phyloP scores from a whole-genome alignment of 2,113 vertebrate species.

The Hydrolagus affinis region DNA sequence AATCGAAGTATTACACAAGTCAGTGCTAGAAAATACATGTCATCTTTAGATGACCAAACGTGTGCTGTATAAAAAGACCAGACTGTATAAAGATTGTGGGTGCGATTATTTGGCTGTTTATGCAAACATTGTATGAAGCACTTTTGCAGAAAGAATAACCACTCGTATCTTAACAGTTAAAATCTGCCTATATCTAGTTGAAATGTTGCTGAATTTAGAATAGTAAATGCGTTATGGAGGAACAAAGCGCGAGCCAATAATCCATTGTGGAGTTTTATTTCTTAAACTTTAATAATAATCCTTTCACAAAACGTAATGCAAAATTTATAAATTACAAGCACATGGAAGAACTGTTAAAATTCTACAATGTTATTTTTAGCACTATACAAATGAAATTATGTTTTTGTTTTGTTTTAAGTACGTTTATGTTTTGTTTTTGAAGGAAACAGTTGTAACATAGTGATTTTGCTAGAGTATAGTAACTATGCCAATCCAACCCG shows the following conservation, averaged over 20 bases:
- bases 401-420: too few relatives aligned
- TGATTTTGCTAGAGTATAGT: too few relatives aligned
- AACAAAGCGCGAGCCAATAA: background rate
- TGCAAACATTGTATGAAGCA: background rate
- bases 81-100: constrained; percentile 15
- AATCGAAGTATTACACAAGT: background rate
- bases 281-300: too few relatives aligned
- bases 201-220: background rate
- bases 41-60: background rate
- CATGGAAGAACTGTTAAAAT: too few relatives aligned
- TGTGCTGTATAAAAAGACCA: background rate
- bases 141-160: constrained; percentile 1
- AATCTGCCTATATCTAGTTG: background rate
- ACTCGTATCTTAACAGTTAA: background rate
- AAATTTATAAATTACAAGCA: too few relatives aligned
- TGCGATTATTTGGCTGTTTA: constrained; percentile 10
- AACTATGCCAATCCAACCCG: too few relatives aligned
- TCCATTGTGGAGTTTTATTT: background rate
- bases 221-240: background rate
- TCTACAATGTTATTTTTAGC: too few relatives aligned
- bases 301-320: too few relatives aligned
- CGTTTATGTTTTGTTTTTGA: too few relatives aligned
- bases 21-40: background rate
- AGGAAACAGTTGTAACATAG: too few relatives aligned
- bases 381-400: too few relatives aligned